Conservation (phyloP, 2,888 invertebrate genomes). For the Agelastica alni region DNA sequence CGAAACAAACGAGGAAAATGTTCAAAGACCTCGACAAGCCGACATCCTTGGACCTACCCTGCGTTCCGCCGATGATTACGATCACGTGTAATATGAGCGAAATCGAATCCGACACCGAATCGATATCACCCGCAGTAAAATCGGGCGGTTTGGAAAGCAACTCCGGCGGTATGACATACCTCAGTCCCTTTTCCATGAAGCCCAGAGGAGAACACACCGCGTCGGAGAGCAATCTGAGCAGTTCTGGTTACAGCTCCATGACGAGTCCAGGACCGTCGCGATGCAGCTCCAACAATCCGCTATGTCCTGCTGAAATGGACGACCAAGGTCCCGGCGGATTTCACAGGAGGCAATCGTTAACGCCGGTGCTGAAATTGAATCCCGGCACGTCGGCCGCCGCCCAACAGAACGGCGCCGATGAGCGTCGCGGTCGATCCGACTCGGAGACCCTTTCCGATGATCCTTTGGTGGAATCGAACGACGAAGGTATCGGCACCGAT, state of each 20-base stretch:
- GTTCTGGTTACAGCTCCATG: slow-evolving; percentile 85
- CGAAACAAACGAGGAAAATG: slow-evolving; percentile 56
- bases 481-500: slow-evolving; percentile 79
- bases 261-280: slow-evolving; percentile 82
- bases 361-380: slow-evolving; percentile 65
- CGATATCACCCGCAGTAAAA: slow-evolving; percentile 64
- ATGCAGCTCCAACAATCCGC: slow-evolving; percentile 79
- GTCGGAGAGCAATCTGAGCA: slow-evolving; percentile 82
- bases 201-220: slow-evolving; percentile 74
- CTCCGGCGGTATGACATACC: slow-evolving; percentile 68
- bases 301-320: slow-evolving; percentile 77
- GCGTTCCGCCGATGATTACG: slow-evolving; percentile 71
- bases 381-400: slow-evolving; percentile 38
- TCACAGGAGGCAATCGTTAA: slow-evolving; percentile 60
- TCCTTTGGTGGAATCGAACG: slow-evolving; percentile 71
- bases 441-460: slow-evolving; percentile 77
- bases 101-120: slow-evolving; percentile 73
- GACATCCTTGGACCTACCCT: slow-evolving; percentile 64
- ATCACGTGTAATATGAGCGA: slow-evolving; percentile 78
- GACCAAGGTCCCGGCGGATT: slow-evolving; percentile 64
- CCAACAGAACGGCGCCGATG: slow-evolving; percentile 55
- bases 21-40: slow-evolving; percentile 68
- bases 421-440: slow-evolving; percentile 68
- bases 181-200: slow-evolving; percentile 79
- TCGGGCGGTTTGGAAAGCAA: slow-evolving; percentile 56